Evolutionary conservation across 2,113 vertebrate species (phyloP), one percentile per base, ranked within the genome.

Genomic region (Gasterosteus aculeatus): DNA sequence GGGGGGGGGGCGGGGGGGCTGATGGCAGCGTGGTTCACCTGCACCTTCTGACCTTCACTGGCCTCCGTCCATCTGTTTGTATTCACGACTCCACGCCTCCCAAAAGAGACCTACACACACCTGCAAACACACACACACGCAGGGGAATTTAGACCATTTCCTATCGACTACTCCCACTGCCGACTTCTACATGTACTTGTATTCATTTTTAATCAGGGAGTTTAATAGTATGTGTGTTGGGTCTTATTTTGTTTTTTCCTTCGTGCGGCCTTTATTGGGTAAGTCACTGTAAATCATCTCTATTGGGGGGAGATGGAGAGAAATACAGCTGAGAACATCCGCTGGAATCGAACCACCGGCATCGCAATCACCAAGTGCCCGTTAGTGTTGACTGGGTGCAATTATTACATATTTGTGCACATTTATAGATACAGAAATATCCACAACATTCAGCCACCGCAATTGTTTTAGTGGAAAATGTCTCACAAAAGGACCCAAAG

Each of bases 31-130:
- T 78, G 63, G 75, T 80, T 89, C 75, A 85, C 80, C 85, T 85
- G 65, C 70, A 83, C 70, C 35, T 63, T 19, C 2, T 73, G 72
- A 80, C 80, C 89, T 71, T 66, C 62, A 46, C 47, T 81, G 81
- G 81, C 82, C 83, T 80, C 57, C 44, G 61, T 61, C 81, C 81
- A 87, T 89, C 74, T 90, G 90, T 90, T 87, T 85, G 82, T 75
- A 63, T 73, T 88, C 86, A 86, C 59, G 85, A 89, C 75, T 85
- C 64, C 46, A 57, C 29, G 64, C 66, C 74, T 80, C 42, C 16
- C 56, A 78, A 29, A 63, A n/a, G 33, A 61, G 39, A 54, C 59
- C 15, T 9, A 22, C 0, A 53, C 67, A 47, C 31, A 69, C 59
- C 56, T 15, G 41, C 53, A 70, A 56, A 47, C 51, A 60, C 68